Evolutionary conservation across 2,797 vertebrate genomes (phyloP).

Genomic region (Anguilla pacifica): DNA sequence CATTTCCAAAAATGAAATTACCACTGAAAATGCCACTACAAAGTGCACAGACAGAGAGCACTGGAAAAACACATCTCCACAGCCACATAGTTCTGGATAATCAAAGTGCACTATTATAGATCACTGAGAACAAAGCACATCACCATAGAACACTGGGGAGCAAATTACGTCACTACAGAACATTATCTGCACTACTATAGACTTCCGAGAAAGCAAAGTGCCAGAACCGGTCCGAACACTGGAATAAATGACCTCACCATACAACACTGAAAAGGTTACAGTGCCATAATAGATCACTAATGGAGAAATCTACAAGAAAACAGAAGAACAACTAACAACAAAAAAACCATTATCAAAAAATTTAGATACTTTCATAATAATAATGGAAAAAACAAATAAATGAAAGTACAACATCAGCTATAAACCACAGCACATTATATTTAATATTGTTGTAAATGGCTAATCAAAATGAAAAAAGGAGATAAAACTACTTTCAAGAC

Average conservation of each 20-base stretch:
- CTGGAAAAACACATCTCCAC: neutral
- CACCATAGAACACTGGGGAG: neutral
- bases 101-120: neutral
- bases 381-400: neutral
- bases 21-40: neutral
- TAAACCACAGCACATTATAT: conserved; percentile 37
- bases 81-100: neutral
- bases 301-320: too few relatives aligned
- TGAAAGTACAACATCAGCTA: neutral
- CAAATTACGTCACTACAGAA: neutral
- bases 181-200: neutral
- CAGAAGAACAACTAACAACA: neutral
- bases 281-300: too few relatives aligned
- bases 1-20: neutral
- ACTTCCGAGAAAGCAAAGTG: neutral
- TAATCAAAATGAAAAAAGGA: conserved; percentile 41
- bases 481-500: conserved; percentile 30
- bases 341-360: neutral
- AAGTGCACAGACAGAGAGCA: neutral
- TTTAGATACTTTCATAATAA: neutral
- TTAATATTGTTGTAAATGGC: conserved; percentile 42
- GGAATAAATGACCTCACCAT: neutral
- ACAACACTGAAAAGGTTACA: neutral
- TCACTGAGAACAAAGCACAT: neutral
- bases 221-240: neutral